Conservation (phyloP, 2,113 vertebrate species). For the Thamnaconus septentrionalis region DNA sequence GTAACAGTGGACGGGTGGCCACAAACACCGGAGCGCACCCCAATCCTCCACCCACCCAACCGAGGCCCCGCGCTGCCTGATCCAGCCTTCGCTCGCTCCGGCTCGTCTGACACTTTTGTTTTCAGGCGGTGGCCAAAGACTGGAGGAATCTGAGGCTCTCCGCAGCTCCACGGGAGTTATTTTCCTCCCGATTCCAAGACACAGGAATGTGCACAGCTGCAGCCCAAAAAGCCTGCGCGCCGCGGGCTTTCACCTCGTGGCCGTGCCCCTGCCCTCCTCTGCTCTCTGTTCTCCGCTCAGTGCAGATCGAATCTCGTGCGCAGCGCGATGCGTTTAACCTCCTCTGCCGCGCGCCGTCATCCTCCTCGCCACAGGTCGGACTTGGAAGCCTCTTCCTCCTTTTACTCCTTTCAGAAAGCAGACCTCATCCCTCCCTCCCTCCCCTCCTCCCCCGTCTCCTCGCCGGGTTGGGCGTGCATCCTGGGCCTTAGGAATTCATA, state of each 20-base stretch:
- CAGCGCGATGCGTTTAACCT: constrained; percentile 33
- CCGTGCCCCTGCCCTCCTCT: background rate
- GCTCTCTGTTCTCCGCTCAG: constrained; percentile 7
- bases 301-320: background rate
- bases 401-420: constrained; percentile 19
- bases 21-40: background rate
- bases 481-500: constrained; percentile 65
- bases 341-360: background rate
- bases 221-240: constrained; percentile 38
- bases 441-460: constrained; percentile 27
- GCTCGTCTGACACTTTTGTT: background rate
- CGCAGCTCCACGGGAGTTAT: constrained; percentile 42
- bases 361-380: constrained; percentile 8
- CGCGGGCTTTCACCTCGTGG: constrained; percentile 34
- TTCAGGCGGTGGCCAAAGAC: constrained; percentile 24
- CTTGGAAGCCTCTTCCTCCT: constrained; percentile 31
- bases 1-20: background rate
- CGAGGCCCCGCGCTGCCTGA: no score
- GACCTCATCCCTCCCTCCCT: constrained; percentile 4
- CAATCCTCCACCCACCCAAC: no score
- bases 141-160: constrained; percentile 51
- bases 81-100: no score
- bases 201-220: constrained; percentile 53
- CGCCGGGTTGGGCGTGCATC: constrained; percentile 63
- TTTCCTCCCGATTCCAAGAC: constrained; percentile 42